Conservation (phyloP, 2,113 vertebrate genomes). For the Rattus rattus region DNA sequence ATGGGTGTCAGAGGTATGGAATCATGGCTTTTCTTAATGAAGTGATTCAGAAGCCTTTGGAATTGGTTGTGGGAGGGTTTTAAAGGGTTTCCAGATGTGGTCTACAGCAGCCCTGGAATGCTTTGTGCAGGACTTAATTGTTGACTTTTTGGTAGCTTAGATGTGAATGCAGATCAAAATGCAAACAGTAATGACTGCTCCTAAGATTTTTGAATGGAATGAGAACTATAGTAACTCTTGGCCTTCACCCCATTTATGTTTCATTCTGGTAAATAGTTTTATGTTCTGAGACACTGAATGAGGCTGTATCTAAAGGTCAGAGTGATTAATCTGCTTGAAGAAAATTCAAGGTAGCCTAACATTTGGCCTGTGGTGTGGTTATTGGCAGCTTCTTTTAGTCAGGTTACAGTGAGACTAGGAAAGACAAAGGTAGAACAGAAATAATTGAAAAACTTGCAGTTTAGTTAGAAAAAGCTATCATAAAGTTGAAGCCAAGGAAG, state of each 20-base stretch:
- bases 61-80: too few species aligned
- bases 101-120: too few species aligned
- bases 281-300: neutral
- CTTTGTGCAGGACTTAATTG: too few species aligned
- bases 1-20: neutral
- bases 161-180: neutral
- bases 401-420: neutral
- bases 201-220: neutral
- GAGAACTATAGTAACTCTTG: neutral
- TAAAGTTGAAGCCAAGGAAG: neutral
- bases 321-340: neutral
- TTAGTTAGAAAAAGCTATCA: neutral
- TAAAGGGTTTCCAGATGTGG: too few species aligned
- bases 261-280: neutral
- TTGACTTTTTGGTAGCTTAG: neutral
- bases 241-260: neutral
- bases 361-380: neutral
- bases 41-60: too few species aligned
- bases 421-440: neutral
- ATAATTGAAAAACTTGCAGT: neutral
- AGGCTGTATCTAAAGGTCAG: neutral
- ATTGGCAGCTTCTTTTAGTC: neutral
- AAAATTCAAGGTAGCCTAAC: neutral
- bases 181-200: neutral
- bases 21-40: too few species aligned